phyloP scores from a whole-genome alignment of 2,797 vertebrate genomes.

The Chromis chromis region DNA sequence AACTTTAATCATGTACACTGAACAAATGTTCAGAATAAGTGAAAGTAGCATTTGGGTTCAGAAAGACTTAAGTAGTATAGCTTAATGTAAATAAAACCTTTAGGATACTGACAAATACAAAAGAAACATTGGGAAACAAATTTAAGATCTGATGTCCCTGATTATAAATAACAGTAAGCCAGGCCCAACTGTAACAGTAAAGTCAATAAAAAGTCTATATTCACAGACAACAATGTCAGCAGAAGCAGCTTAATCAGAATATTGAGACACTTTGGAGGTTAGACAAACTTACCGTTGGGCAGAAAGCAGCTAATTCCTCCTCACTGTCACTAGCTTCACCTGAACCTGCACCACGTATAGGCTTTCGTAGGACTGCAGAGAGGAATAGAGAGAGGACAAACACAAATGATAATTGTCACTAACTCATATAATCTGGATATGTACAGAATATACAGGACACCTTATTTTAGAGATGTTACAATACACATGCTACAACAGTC shows the following conservation, averaged over 20 bases:
- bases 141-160: too few species aligned
- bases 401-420: conserved; percentile 40
- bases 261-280: background rate
- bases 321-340: conserved; percentile 93
- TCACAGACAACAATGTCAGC: background rate
- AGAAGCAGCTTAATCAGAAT: conserved; percentile 1
- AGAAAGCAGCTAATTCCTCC: conserved; percentile 97
- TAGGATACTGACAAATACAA: background rate
- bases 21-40: background rate
- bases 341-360: conserved; percentile 75
- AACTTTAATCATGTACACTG: background rate
- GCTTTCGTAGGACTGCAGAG: conserved; percentile 85
- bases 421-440: background rate
- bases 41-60: conserved; percentile 1
- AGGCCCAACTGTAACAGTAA: background rate
- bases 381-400: conserved; percentile 49
- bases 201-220: background rate
- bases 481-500: background rate
- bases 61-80: background rate
- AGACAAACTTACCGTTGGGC: conserved; percentile 88
- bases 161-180: too few species aligned
- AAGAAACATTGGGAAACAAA: too few species aligned
- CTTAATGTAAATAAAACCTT: background rate
- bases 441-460: background rate
- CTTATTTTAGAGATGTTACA: background rate